A percentile compares a stretch with the other conserved stretches of the same genome.
phyloP scores from a whole-genome alignment of 2,113 vertebrate genomes.

The Callionymus lyra region DNA sequence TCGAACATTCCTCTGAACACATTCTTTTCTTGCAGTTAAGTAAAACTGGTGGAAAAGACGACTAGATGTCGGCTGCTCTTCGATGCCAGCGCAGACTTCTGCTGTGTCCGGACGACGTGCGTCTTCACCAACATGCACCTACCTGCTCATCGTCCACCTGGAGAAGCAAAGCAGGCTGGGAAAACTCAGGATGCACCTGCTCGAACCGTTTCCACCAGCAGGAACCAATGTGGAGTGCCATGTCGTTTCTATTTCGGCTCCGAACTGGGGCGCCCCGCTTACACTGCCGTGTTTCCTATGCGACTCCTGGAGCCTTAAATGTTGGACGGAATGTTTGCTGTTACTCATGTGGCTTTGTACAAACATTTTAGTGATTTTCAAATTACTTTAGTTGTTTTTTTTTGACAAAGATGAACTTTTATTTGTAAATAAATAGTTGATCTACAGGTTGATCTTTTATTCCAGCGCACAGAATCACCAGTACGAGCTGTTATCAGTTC shows the following conservation, averaged over 20 bases:
- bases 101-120: neutral
- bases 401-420: slow-evolving; percentile 8
- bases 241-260: slow-evolving; percentile 1
- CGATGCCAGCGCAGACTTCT: slow-evolving; percentile 4
- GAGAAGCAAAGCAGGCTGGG: too few relatives aligned
- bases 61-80: slow-evolving; percentile 49
- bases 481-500: too few relatives aligned
- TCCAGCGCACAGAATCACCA: too few relatives aligned
- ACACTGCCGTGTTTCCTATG: slow-evolving; percentile 27
- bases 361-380: slow-evolving; percentile 7
- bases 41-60: slow-evolving; percentile 91
- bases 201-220: too few relatives aligned
- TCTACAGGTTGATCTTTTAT: slow-evolving; percentile 14
- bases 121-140: too few relatives aligned
- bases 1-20: neutral
- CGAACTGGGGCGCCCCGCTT: slow-evolving; percentile 5
- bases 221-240: too few relatives aligned
- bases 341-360: slow-evolving; percentile 18
- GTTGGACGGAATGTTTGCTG: slow-evolving; percentile 9
- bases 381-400: slow-evolving; percentile 2
- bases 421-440: slow-evolving; percentile 11
- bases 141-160: too few relatives aligned
- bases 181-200: too few relatives aligned
- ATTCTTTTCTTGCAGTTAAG: slow-evolving; percentile 72
- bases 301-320: neutral